Conservation (phyloP, 2,888 invertebrate genomes). For the Oscheius sp. region DNA sequence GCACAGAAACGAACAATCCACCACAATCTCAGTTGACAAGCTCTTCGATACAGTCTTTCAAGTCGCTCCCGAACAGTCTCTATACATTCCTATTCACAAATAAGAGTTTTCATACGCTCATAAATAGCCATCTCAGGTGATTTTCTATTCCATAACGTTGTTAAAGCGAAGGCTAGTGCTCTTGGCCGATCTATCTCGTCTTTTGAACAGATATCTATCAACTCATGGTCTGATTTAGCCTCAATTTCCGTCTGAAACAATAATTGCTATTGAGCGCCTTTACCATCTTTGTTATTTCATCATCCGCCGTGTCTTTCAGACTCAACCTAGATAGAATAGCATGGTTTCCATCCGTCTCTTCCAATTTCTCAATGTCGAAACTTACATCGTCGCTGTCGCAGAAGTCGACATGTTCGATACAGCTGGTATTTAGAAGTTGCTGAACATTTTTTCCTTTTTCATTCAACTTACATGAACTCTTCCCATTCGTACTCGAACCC, state of each 20-base stretch:
- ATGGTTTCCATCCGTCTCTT: constrained; percentile 56
- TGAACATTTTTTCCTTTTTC: constrained; percentile 73
- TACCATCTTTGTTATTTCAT: constrained; percentile 35
- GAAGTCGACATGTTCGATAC: constrained; percentile 98
- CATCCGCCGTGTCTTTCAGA: constrained; percentile 49
- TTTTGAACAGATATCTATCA: constrained; percentile 50
- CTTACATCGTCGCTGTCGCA: constrained; percentile 75
- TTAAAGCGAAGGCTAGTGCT: constrained; percentile 61
- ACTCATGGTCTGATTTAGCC: constrained; percentile 47
- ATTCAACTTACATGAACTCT: constrained; percentile 72
- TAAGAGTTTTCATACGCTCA: constrained; percentile 21
- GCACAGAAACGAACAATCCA: constrained; percentile 86
- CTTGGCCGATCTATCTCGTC: constrained; percentile 60
- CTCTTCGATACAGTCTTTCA: constrained; percentile 72
- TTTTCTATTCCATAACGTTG: constrained; percentile 56
- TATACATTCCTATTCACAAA: constrained; percentile 31
- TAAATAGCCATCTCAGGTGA: constrained; percentile 54
- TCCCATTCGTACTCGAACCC: constrained; percentile 92
- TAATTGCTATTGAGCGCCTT: no score
- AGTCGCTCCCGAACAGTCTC: constrained; percentile 72
- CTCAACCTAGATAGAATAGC: constrained; percentile 41
- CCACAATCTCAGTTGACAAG: constrained; percentile 70
- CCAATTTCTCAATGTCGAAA: constrained; percentile 62
- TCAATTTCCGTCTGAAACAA: constrained; percentile 41
- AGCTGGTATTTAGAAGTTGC: constrained; percentile 96